Percentiles rank a stretch among this genome's conserved stretches.
phyloP scores from a whole-genome alignment of 2,797 vertebrate genomes.

The Enteromius trimaculatus region DNA sequence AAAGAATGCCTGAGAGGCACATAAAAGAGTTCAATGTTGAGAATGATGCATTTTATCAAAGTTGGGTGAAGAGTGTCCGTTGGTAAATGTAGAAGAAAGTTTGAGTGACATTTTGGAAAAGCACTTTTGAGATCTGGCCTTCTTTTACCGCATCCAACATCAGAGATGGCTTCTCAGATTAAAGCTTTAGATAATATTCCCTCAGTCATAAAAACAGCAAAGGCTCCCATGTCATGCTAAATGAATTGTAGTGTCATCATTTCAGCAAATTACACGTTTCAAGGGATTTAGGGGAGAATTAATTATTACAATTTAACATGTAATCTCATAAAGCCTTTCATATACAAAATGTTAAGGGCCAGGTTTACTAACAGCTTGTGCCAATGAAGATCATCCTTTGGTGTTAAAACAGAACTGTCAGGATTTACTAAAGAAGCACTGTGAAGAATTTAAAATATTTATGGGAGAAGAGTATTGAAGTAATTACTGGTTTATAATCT shows the following conservation, averaged over 20 bases:
- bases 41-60: constrained; percentile 36
- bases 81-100: constrained; percentile 22
- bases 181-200: constrained; percentile 9
- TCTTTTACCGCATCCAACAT: constrained; percentile 15
- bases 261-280: neutral
- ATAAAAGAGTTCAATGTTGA: constrained; percentile 38
- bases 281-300: neutral
- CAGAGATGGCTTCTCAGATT: neutral
- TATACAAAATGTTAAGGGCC: neutral
- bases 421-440: too few species aligned
- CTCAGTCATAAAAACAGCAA: neutral
- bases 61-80: neutral
- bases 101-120: neutral
- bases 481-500: too few species aligned
- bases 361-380: too few species aligned
- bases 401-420: too few species aligned
- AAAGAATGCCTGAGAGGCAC: constrained; percentile 35
- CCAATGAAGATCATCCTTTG: too few species aligned
- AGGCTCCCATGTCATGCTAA: neutral
- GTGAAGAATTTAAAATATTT: too few species aligned
- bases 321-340: neutral
- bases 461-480: too few species aligned
- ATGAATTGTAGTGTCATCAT: neutral
- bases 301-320: neutral
- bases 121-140: constrained; percentile 3